Evolutionary conservation across 1,140 invertebrate species (phyloP).

Genomic region (Vollenhovia emeryi): DNA sequence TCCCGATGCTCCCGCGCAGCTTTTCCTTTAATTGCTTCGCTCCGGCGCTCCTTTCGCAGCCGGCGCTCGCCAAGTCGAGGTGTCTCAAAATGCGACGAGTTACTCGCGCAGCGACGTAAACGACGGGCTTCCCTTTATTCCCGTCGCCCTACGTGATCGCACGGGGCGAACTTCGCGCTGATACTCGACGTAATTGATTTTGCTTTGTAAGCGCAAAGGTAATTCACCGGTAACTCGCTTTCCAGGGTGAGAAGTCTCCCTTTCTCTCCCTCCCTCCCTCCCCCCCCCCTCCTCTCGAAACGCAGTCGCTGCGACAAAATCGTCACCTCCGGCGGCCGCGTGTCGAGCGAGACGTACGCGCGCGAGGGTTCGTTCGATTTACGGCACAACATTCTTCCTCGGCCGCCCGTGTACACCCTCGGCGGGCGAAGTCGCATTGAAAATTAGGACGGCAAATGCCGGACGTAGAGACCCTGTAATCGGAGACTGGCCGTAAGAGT

Average conservation of each 20-base stretch:
- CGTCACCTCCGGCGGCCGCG: neutral
- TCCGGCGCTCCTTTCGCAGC: neutral
- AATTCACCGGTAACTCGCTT: conserved; percentile 27
- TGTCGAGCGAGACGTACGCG: neutral
- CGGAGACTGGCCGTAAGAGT: too few relatives aligned
- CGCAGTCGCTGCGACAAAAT: neutral
- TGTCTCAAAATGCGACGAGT: conserved; percentile 32
- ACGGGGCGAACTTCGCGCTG: neutral
- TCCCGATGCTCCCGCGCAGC: neutral
- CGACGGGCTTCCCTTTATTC: conserved; percentile 10
- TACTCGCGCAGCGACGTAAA: conserved; percentile 2
- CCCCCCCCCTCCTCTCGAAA: neutral
- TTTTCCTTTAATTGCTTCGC: conserved; percentile 29
- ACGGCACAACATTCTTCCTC: neutral
- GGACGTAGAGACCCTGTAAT: too few relatives aligned
- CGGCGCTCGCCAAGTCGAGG: neutral
- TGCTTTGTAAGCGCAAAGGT: conserved; percentile 27
- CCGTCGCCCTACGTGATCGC: conserved; percentile 14
- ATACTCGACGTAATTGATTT: conserved; percentile 49
- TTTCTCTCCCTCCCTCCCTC: too few relatives aligned
- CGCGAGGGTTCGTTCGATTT: neutral
- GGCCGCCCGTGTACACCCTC: neutral
- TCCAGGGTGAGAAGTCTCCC: neutral
- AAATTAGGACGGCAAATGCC: neutral
- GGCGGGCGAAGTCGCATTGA: neutral